Percentiles rank a stretch among this genome's conserved stretches.
Evolutionary conservation across 2,113 vertebrate species (phyloP).

Genomic region (Lamprotornis superbus): DNA sequence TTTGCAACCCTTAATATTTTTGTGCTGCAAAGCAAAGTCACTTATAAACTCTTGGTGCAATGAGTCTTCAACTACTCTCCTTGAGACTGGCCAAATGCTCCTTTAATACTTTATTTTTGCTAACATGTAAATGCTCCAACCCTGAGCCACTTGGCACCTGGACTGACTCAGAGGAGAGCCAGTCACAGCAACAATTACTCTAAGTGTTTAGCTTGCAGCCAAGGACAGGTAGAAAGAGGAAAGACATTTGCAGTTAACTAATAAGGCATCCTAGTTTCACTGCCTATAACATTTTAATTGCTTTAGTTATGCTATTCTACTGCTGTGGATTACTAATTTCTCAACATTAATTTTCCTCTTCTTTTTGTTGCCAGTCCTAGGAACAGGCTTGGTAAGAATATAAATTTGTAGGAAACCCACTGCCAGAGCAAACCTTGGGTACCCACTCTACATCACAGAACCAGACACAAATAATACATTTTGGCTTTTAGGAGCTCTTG

Average conservation of each 20-base stretch:
- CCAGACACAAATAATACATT: not conserved
- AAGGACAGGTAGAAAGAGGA: not conserved
- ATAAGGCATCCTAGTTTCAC: not conserved
- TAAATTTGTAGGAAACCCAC: not conserved
- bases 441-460: not conserved
- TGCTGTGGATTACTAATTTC: not conserved
- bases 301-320: not conserved
- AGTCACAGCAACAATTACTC: not conserved
- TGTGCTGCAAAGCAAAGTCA: not conserved
- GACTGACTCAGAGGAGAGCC: not conserved
- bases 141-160: not conserved
- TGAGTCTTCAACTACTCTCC: not conserved
- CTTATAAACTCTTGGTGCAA: not conserved
- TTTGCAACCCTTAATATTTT: not conserved
- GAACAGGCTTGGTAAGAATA: not conserved
- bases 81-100: not conserved
- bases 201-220: not conserved
- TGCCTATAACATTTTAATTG: not conserved
- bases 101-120: not conserved
- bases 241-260: not conserved
- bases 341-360: not conserved
- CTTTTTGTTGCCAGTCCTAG: not conserved
- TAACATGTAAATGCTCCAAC: not conserved
- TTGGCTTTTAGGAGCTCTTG: not conserved
- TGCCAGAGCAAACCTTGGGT: not conserved